Percentiles rank a stretch among this genome's conserved stretches.
These are phyloP conservation scores for Ceratotherium simum DNA, from an alignment of 2,113 vertebrate species.

Conservation along the genomic window DNA sequence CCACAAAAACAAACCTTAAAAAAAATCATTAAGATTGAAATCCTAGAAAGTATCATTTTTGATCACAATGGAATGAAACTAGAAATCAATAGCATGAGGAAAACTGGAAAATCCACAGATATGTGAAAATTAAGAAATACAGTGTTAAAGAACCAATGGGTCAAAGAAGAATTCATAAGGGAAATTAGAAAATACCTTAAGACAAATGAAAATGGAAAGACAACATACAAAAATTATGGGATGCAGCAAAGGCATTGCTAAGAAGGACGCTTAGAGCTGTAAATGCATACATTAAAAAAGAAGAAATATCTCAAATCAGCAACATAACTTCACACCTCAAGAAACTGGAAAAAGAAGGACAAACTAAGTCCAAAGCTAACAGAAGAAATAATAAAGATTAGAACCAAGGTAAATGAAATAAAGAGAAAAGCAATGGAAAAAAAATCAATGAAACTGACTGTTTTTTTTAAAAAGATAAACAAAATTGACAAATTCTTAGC, in stretches of 20 bases:
- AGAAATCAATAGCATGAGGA: background rate
- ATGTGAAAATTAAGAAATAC: background rate
- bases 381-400: background rate
- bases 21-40: background rate
- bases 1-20: background rate
- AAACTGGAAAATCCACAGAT: background rate
- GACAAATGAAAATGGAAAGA: background rate
- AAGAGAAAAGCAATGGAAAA: background rate
- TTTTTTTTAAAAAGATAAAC: background rate
- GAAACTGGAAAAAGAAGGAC: background rate
- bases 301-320: background rate
- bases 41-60: background rate
- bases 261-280: background rate
- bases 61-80: background rate
- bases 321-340: background rate
- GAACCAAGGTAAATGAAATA: background rate
- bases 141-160: background rate
- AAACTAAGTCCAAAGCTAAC: background rate
- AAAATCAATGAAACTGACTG: background rate
- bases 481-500: background rate
- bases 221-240: background rate
- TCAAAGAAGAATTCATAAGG: background rate
- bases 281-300: background rate
- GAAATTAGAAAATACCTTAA: background rate
- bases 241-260: background rate